These are phyloP conservation scores for Nesidiocoris tenuis DNA, from an alignment of 2,888 invertebrate genomes.

Conservation along the genomic window DNA sequence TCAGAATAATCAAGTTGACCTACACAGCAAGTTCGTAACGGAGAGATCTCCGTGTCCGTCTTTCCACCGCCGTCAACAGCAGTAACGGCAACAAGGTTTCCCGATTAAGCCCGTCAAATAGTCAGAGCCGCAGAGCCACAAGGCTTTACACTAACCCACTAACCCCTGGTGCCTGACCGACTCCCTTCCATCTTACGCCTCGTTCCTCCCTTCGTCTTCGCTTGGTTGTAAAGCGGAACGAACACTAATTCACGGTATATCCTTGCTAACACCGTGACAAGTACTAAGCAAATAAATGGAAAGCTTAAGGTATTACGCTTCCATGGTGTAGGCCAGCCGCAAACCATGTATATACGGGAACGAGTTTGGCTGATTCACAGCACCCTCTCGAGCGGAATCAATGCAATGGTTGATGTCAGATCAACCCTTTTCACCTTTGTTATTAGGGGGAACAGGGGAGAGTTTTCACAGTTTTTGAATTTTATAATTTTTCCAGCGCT, in stretches of 20 bases:
- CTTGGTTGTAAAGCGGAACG: not conserved
- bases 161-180: not conserved
- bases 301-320: too few species aligned
- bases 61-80: conserved; percentile 11
- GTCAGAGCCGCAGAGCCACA: conserved; percentile 19
- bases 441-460: too few species aligned
- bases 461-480: too few species aligned
- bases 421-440: too few species aligned
- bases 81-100: conserved; percentile 22
- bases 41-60: not conserved
- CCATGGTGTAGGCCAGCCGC: too few species aligned
- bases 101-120: conserved; percentile 32
- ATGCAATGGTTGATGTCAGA: too few species aligned
- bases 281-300: not conserved
- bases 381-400: too few species aligned
- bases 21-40: too few species aligned
- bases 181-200: not conserved
- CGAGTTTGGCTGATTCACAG: too few species aligned
- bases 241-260: not conserved
- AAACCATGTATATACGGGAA: too few species aligned
- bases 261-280: not conserved
- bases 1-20: not conserved
- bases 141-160: not conserved
- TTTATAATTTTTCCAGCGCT: too few species aligned
- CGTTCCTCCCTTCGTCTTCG: not conserved